Evolutionary conservation across 2,888 invertebrate genomes (phyloP).

Genomic region (Hypena proboscidalis): DNA sequence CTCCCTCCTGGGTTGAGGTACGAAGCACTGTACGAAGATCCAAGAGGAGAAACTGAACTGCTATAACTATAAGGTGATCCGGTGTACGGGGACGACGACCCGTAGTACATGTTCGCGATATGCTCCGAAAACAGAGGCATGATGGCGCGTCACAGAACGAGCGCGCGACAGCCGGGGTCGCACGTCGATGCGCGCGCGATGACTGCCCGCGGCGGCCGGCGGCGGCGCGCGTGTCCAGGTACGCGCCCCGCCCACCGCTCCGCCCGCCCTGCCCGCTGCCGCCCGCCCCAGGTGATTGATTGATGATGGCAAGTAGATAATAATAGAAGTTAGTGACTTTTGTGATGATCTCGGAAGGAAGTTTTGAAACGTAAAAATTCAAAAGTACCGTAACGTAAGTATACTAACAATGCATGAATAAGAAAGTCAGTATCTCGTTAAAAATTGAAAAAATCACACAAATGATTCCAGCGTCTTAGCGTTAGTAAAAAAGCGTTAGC

Average conservation of each 20-base stretch:
- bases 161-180: conserved; percentile 53
- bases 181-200: conserved; percentile 58
- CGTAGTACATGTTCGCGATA: conserved; percentile 85
- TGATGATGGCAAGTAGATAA: conserved; percentile 70
- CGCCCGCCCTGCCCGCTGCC: conserved; percentile 45
- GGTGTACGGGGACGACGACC: conserved; percentile 78
- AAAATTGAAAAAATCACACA: not conserved
- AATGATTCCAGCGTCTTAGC: not conserved
- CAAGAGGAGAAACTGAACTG: conserved; percentile 71
- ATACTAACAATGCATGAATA: too few species aligned
- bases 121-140: conserved; percentile 90
- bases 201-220: conserved; percentile 54
- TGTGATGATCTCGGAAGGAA: conserved; percentile 57
- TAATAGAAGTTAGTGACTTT: conserved; percentile 65
- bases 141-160: conserved; percentile 46
- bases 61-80: conserved; percentile 77
- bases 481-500: conserved; percentile 10
- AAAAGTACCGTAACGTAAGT: too few species aligned
- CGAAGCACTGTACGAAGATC: conserved; percentile 78
- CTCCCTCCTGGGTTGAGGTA: conserved; percentile 79
- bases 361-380: conserved; percentile 29
- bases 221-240: conserved; percentile 45
- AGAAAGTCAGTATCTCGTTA: too few species aligned
- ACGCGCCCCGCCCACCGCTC: conserved; percentile 54
- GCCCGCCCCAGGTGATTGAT: conserved; percentile 73